Evolutionary conservation across 2,888 invertebrate genomes (phyloP).

Genomic region (Chymomyza fuscimana): DNA sequence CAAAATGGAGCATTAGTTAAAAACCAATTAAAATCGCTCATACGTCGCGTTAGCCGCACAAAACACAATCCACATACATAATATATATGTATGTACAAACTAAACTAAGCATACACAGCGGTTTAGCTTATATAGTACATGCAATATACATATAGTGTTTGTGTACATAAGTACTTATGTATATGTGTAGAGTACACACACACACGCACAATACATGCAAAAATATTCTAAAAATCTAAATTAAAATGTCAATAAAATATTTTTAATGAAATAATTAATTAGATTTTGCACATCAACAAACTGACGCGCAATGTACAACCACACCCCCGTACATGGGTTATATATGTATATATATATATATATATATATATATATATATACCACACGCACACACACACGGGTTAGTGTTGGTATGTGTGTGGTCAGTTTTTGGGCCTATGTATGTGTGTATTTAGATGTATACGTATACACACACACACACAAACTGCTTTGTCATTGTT

Average conservation of each 20-base stretch:
- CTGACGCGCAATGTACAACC: constrained; percentile 46
- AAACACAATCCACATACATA: constrained; percentile 16
- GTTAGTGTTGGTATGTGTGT: constrained; percentile 38
- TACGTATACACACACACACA: neutral
- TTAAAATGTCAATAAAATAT: constrained; percentile 76
- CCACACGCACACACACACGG: constrained; percentile 6
- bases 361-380: constrained; percentile 11
- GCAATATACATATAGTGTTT: neutral
- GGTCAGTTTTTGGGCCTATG: constrained; percentile 38
- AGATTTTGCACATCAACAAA: constrained; percentile 73
- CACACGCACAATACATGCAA: constrained; percentile 1
- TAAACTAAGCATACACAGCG: neutral
- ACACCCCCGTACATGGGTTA: constrained; percentile 15
- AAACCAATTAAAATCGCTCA: constrained; percentile 73
- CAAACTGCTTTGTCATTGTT: neutral
- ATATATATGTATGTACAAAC: constrained; percentile 20
- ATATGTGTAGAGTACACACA: neutral
- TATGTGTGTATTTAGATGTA: constrained; percentile 5
- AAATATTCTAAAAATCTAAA: constrained; percentile 67
- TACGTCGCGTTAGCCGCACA: constrained; percentile 54
- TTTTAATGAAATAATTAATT: constrained; percentile 76
- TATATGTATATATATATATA: neutral
- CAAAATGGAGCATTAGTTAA: constrained; percentile 49
- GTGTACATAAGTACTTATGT: neutral
- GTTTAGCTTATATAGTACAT: constrained; percentile 6